Evolutionary conservation across 2,888 invertebrate genomes (phyloP).

Genomic region (Rhabditoides inermis): DNA sequence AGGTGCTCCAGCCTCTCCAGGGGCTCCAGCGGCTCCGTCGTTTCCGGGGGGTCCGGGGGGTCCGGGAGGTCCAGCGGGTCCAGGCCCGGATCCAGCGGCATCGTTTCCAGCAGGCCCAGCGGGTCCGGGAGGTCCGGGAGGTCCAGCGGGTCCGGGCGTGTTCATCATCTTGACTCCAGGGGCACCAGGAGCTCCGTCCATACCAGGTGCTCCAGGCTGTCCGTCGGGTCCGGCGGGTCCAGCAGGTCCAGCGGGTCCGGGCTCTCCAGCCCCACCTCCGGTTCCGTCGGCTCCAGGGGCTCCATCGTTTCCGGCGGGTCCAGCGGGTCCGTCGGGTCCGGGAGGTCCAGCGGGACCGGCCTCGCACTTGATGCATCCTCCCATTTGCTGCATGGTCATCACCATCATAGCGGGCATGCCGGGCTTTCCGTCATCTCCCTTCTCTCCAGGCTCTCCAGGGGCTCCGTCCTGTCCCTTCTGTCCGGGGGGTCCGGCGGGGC

Average conservation of each 20-base stretch:
- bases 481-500: constrained; percentile 28
- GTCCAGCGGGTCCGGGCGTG: constrained; percentile 1
- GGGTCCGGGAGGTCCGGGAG: constrained; percentile 12
- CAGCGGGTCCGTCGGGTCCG: constrained; percentile 17
- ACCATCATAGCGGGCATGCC: constrained; percentile 17
- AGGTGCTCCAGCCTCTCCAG: background rate
- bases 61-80: constrained; percentile 14
- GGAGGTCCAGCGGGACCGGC: constrained; percentile 11
- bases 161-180: constrained; percentile 13
- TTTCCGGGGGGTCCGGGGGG: constrained; percentile 9
- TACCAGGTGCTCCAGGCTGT: constrained; percentile 12
- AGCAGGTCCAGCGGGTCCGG: constrained; percentile 14
- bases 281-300: constrained; percentile 19
- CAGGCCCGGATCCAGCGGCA: constrained; percentile 16
- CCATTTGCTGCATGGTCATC: constrained; percentile 16
- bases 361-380: constrained; percentile 21
- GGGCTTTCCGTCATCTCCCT: constrained; percentile 15
- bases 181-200: constrained; percentile 21
- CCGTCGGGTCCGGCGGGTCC: constrained; percentile 18
- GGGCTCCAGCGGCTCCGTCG: background rate
- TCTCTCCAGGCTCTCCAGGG: constrained; percentile 13
- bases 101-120: constrained; percentile 16
- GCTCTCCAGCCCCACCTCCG: constrained; percentile 3
- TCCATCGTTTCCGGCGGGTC: constrained; percentile 21
- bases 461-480: constrained; percentile 14